Base-by-base conservation (phyloP, 2,888 invertebrate genomes). In the Nomada ferruginata region DNA sequence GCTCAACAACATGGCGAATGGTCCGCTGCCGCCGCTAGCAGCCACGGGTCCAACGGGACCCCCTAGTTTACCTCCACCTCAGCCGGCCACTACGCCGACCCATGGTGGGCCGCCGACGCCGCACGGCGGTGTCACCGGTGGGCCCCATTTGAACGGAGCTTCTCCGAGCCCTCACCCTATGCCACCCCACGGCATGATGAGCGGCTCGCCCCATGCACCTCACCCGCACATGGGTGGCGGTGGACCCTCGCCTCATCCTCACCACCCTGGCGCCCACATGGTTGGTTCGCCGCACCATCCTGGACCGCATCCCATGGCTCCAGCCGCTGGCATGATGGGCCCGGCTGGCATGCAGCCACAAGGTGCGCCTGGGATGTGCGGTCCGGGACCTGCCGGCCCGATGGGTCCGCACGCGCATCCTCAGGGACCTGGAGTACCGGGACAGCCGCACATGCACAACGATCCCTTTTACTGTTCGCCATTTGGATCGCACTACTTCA, bases 391-490 rank as follows among this genome's bases (percentile, higher is more conserved):
- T 15, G 92, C 90, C 72, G 94, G 94, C 69, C 92, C 94, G 65
- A 92, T 93, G 90, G 92, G 92, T 0, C 91, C 92, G 0, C 93
- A 93, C 75, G 88, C 91, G 2, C 92, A 92, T 79, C 91, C 90
- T 10, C 93, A 91, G 52, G 92, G 90, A 70, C 93, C 93, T 13
- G 92, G 91, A 66, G 92, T 92, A 73, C 94, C 93, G 71, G 94
- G 94, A 69, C 94, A 94, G 84, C 94, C 94, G 75, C 94, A 94
- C 85, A 93, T 95, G 89, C 94, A 95, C 91, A 94, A 94, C 87
- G 95, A 95, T 88, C 95, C 95, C 0, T 95, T 95, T 92, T 95
- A 95, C 92, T 95, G 95, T 87, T 94, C 95, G 63, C 95, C 95
- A 2, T 95, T 95, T 85, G 95, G 95, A 73, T 94, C 94, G 74